Conservation (phyloP, 2,797 vertebrate genomes). For the Bufotes viridis region DNA sequence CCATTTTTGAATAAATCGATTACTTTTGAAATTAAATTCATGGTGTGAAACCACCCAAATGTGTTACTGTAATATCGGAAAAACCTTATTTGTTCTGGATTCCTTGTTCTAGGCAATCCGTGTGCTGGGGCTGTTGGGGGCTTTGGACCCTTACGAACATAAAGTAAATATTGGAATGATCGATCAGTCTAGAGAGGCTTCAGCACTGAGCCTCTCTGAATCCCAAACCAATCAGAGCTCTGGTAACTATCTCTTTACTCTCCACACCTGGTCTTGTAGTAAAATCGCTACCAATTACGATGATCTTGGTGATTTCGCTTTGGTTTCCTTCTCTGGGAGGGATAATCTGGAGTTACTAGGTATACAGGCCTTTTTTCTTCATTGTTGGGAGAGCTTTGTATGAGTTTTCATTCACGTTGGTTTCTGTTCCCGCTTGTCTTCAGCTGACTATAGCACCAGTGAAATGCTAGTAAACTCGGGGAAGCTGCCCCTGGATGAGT, state of each 20-base stretch:
- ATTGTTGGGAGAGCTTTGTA: too few species aligned
- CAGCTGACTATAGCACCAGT: slow-evolving; percentile 98
- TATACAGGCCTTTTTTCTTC: too few species aligned
- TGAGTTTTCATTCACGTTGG: neutral
- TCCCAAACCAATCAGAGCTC: slow-evolving; percentile 97
- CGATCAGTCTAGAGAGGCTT: slow-evolving; percentile 95
- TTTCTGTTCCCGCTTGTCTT: slow-evolving; percentile 36
- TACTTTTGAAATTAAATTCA: too few species aligned
- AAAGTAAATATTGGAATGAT: slow-evolving; percentile 99
- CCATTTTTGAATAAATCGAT: too few species aligned
- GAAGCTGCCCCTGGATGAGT: slow-evolving; percentile 96
- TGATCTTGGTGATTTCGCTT: too few species aligned
- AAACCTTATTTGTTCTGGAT: neutral
- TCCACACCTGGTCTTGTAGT: too few species aligned
- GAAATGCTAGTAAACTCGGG: slow-evolving; percentile 99
- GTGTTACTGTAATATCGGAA: too few species aligned
- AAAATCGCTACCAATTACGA: too few species aligned
- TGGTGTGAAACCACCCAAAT: too few species aligned
- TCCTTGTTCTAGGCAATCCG: slow-evolving; percentile 86
- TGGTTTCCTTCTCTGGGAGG: too few species aligned
- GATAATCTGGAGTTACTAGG: too few species aligned
- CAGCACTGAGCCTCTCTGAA: slow-evolving; percentile 95
- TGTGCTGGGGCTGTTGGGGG: slow-evolving; percentile 92
- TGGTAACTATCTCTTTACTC: slow-evolving; percentile 74
- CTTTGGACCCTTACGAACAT: slow-evolving; percentile 97